Base-by-base conservation (phyloP, 2,888 invertebrate genomes). In the Zaprionus bogoriensis region DNA sequence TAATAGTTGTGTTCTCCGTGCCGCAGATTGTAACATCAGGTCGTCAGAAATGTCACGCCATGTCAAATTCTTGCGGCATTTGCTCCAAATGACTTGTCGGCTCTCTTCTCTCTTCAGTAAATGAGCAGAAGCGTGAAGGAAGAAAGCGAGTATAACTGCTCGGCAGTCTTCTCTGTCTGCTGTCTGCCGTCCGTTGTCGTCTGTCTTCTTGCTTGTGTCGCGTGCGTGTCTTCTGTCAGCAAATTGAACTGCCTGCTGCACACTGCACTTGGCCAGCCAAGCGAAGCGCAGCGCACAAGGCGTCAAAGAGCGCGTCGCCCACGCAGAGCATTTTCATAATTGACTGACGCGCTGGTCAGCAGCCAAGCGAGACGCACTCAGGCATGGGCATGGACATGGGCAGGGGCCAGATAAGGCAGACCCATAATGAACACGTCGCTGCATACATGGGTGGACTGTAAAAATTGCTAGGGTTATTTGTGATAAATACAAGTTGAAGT, bases 101-200 rank as follows among this genome's bases (percentile, higher is more conserved):
- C 14, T 36, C n/a, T n/a, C n/a, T n/a, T n/a, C n/a, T n/a, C n/a
- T 65, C 62, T 67, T 75, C 83, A 82, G 82, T 79, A 68, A 69
- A 74, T 78, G 63, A 45, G 72, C 68, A 61, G 68, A 30, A 77
- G 77, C 78, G 76, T 78, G 79, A 81, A 85, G 46, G 68, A 74
- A 78, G 72, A 84, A 85, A 85, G 75, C 14, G 12, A 41, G 19
- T 30, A n/a, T 14, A 41, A 36, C 10, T 20, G 38, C 20, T 3
- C 30, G 39, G 51, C 55, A 39, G 47, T 36, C 60, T 64, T 77
- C n/a, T 27, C 50, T 71, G 25, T 44, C 12, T 41, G n/a, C 1
- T 22, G 22, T 41, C 22, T 4, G 14, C 12, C 14, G 25, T 36
- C 14, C n/a, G n/a, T n/a, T n/a, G n/a, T 17, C 3, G 9, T 32